Percentiles rank a stretch among this genome's conserved stretches.
These are phyloP conservation scores for Esperia sulphurella DNA, from an alignment of 2,888 invertebrate species.

Conservation along the genomic window DNA sequence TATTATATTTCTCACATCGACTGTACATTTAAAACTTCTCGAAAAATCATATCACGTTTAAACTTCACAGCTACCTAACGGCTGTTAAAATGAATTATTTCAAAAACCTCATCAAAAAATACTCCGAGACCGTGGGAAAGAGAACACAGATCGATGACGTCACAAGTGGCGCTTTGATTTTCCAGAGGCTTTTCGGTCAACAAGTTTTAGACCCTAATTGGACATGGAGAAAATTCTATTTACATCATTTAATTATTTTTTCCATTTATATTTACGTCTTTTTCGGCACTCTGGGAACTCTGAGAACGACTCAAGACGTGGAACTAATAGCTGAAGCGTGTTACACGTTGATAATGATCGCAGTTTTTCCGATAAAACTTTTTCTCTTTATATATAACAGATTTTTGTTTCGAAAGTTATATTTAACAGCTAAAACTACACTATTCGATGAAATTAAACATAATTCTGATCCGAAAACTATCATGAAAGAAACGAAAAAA, in stretches of 20 bases:
- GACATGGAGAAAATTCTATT: conserved; percentile 36
- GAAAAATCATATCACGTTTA: conserved; percentile 13
- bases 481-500: conserved; percentile 23
- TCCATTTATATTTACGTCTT: conserved; percentile 40
- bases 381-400: conserved; percentile 32
- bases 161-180: conserved; percentile 28
- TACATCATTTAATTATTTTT: conserved; percentile 30
- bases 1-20: no score
- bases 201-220: conserved; percentile 52
- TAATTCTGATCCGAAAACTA: conserved; percentile 21
- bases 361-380: conserved; percentile 33
- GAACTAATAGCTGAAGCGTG: conserved; percentile 41
- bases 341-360: conserved; percentile 40
- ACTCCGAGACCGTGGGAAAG: conserved; percentile 40
- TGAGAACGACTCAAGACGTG: conserved; percentile 29
- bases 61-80: conserved; percentile 12
- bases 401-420: conserved; percentile 32
- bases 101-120: conserved; percentile 22
- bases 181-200: conserved; percentile 43
- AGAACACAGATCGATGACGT: conserved; percentile 42
- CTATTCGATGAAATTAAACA: conserved; percentile 31
- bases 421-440: conserved; percentile 37
- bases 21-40: conserved; percentile 15
- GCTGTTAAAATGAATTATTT: conserved; percentile 32
- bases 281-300: conserved; percentile 42